Percentiles rank a stretch among this genome's conserved stretches.
These are phyloP conservation scores for Hippoglossus hippoglossus DNA, from an alignment of 2,797 vertebrate species.

Conservation along the genomic window DNA sequence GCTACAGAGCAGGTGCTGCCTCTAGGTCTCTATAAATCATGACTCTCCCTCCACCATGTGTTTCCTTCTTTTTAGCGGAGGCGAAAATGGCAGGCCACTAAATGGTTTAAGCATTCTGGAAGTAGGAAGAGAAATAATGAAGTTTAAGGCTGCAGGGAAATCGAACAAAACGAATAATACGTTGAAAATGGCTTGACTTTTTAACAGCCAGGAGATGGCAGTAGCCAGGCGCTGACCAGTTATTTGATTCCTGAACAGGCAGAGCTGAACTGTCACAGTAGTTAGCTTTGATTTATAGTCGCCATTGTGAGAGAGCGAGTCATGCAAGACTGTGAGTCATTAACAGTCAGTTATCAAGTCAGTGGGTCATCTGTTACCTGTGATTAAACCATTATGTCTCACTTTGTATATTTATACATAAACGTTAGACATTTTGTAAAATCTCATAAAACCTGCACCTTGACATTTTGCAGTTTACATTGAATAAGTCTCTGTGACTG, in stretches of 20 bases:
- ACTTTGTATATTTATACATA: not conserved
- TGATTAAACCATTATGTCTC: not conserved
- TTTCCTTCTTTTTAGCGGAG: conserved; percentile 34
- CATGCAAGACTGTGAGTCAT: not conserved
- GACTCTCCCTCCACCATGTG: conserved; percentile 62
- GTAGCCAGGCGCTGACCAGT: conserved; percentile 30
- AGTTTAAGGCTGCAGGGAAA: not conserved
- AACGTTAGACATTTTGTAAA: not conserved
- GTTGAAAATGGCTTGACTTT: not conserved
- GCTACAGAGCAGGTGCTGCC: conserved; percentile 77
- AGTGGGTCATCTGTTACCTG: not conserved
- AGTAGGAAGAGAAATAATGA: not conserved
- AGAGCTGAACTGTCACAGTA: conserved; percentile 6
- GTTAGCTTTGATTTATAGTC: conserved; percentile 4
- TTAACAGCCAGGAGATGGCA: conserved; percentile 70
- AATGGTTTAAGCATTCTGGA: conserved; percentile 9
- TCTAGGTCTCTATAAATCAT: conserved; percentile 60
- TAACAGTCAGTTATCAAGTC: conserved; percentile 10
- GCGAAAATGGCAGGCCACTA: conserved; percentile 26
- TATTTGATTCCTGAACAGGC: conserved; percentile 27
- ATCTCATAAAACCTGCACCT: not conserved
- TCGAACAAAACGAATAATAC: not conserved
- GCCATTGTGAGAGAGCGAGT: conserved; percentile 11
- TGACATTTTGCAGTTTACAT: not conserved
- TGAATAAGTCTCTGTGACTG: not conserved